Conservation (phyloP, 2,797 vertebrate genomes). For the Sebastes taczanowskii region DNA sequence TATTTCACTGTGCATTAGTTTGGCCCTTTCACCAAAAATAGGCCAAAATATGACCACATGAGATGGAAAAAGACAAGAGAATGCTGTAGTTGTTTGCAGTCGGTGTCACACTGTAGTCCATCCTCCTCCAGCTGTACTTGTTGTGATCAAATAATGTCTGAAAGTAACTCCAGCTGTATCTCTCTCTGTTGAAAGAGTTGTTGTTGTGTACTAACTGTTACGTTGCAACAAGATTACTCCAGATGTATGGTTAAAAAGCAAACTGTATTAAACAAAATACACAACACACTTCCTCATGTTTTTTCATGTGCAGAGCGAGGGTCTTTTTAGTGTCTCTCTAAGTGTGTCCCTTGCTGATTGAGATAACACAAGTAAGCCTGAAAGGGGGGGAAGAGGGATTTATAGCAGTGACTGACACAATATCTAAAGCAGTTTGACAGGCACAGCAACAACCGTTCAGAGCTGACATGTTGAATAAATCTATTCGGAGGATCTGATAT, state of each 20-base stretch:
- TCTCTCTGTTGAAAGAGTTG: constrained; percentile 38
- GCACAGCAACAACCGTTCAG: constrained; percentile 39
- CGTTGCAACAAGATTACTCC: constrained; percentile 63
- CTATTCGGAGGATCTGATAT: background rate
- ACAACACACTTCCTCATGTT: constrained; percentile 25
- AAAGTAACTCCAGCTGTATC: constrained; percentile 59
- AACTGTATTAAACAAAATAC: constrained; percentile 65
- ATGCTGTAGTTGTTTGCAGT: constrained; percentile 53
- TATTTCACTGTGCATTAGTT: constrained; percentile 38
- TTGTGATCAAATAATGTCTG: constrained; percentile 63
- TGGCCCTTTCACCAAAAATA: background rate
- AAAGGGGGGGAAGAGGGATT: background rate
- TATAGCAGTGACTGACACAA: constrained; percentile 45
- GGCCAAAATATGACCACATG: background rate
- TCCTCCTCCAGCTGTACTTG: constrained; percentile 48
- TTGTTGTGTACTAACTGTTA: constrained; percentile 61
- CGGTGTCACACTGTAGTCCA: constrained; percentile 59
- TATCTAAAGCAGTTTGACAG: constrained; percentile 50
- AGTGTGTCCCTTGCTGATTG: constrained; percentile 4
- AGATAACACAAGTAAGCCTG: constrained; percentile 6
- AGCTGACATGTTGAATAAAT: constrained; percentile 47
- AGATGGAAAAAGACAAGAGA: constrained; percentile 26
- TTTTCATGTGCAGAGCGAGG: constrained; percentile 12
- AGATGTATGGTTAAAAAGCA: constrained; percentile 53
- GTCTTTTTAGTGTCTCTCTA: background rate